Conservation (phyloP, 2,113 vertebrate species). For the Heptranchias perlo region DNA sequence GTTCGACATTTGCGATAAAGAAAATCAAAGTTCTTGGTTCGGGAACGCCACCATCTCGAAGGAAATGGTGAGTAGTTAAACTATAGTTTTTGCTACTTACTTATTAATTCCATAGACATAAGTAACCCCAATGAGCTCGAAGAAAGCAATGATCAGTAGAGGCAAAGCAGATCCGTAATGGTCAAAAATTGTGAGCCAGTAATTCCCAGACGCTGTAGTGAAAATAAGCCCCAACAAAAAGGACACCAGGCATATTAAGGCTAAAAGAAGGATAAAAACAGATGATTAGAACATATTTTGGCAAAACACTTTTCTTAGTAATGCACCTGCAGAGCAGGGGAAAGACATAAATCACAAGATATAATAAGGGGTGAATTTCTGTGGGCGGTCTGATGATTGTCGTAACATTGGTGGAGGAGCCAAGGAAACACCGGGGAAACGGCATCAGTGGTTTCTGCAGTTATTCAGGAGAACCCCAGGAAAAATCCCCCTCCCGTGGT, state of each 20-base stretch:
- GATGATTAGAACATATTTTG: neutral
- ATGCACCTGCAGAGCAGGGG: neutral
- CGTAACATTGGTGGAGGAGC: neutral
- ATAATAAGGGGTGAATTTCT: neutral
- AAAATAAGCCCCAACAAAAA: constrained; percentile 70
- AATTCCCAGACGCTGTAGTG: constrained; percentile 73
- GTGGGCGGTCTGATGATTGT: neutral
- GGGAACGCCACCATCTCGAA: neutral
- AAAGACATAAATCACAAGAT: neutral
- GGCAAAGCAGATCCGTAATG: constrained; percentile 67
- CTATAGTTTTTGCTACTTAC: constrained; percentile 50
- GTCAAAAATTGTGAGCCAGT: constrained; percentile 89
- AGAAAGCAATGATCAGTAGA: constrained; percentile 72
- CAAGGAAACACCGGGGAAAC: neutral
- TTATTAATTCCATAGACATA: constrained; percentile 70
- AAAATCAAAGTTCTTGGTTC: neutral
- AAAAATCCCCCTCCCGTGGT: no score
- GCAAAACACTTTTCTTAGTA: neutral
- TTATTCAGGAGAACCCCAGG: neutral
- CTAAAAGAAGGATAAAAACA: constrained; percentile 48
- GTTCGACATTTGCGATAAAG: neutral
- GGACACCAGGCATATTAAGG: constrained; percentile 55
- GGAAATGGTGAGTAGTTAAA: neutral
- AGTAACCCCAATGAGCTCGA: constrained; percentile 65
- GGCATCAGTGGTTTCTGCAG: neutral